These are phyloP conservation scores for Indicator indicator DNA, from an alignment of 2,113 vertebrate species.

Conservation along the genomic window DNA sequence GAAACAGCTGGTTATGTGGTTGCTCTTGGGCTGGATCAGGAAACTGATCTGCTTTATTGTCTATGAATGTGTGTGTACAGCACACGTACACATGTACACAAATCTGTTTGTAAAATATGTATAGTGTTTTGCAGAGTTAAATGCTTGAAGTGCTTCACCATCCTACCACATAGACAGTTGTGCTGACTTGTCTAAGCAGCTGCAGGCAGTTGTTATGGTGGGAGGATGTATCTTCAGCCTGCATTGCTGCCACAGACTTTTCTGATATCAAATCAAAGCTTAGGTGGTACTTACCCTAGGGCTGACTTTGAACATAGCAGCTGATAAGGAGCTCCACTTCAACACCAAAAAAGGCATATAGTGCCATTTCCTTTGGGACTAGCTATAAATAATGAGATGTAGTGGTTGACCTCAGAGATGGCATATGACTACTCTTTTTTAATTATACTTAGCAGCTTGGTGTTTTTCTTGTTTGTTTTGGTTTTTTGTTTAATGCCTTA, in stretches of 20 bases:
- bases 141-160: background rate
- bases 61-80: background rate
- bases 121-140: background rate
- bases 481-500: background rate
- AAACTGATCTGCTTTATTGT: background rate
- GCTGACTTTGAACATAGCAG: background rate
- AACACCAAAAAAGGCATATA: constrained; percentile 52
- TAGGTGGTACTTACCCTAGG: background rate
- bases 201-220: background rate
- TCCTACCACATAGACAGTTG: background rate
- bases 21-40: background rate
- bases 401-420: background rate
- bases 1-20: background rate
- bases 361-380: constrained; percentile 16
- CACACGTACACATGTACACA: background rate
- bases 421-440: background rate
- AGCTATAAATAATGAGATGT: constrained; percentile 40
- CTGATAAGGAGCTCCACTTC: constrained; percentile 1
- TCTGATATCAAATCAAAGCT: background rate
- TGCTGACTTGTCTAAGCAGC: background rate
- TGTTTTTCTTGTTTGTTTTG: background rate
- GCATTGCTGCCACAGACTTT: background rate
- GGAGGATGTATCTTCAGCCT: background rate
- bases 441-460: background rate
- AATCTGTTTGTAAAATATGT: background rate